Base-by-base conservation (phyloP, 2,888 invertebrate species). In the Cephus runcator region DNA sequence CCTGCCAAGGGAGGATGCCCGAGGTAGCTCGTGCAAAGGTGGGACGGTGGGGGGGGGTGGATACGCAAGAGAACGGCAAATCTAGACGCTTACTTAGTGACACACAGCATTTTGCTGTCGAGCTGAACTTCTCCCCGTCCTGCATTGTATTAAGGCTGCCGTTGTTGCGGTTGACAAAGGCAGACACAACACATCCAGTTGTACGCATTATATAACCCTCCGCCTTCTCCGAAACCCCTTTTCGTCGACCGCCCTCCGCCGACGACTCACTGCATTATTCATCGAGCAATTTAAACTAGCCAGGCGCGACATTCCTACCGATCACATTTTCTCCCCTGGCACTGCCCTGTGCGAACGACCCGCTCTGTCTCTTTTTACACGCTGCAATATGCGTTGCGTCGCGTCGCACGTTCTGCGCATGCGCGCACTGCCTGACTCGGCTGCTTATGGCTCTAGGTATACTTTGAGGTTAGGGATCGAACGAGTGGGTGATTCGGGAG, bases 81-180 rank as follows among this genome's bases (percentile, higher is more conserved):
- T 87, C 85, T 86, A 87, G 84, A 85, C 84, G 84, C 85, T 87
- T 86, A 87, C 86, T 87, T 87, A 86, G 86, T 82, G 85, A 85
- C 85, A 87, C 84, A 83, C 85, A 85, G 85, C 85, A 84, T 85
- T 85, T 85, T 84, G 85, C 84, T 82, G 83, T 84, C 82, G 80
- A 78, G 71, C 71, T 71, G 34, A 71, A 33, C 71, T 71, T 15
- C 71, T 71, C 34, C 77, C 79, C 77, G 75, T 76, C 71, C 69
- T 56, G 35, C 73, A 75, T 79, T 80, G 80, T 71, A 71, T 71
- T 83, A 75, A 79, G 73, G 79, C 82, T 81, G 85, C 81, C 71
- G 31, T 83, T 81, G 83, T 86, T 81, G 85, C 82, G 83, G 82
- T 81, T 85, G 86, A 85, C 86, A 85, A 85, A 82, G 83, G 82